phyloP scores from a whole-genome alignment of 2,888 invertebrate genomes.

The Synergus laeviventris region DNA sequence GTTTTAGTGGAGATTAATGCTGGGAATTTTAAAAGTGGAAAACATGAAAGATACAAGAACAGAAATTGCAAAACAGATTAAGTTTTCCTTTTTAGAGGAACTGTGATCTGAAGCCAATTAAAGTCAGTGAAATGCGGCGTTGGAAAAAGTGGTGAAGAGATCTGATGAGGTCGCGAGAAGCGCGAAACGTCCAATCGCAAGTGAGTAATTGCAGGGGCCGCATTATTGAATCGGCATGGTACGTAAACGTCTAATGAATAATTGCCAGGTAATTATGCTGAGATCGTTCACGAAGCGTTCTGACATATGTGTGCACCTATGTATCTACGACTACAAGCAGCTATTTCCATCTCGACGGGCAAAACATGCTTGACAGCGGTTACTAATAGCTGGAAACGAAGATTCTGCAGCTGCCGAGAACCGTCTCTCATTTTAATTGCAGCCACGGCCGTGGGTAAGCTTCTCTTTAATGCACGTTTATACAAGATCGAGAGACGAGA shows the following conservation, averaged over 20 bases:
- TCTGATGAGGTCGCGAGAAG: slow-evolving; percentile 16
- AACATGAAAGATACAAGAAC: neutral
- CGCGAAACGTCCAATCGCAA: slow-evolving; percentile 30
- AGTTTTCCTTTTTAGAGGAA: slow-evolving; percentile 16
- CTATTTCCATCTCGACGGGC: slow-evolving; percentile 51
- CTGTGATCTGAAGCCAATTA: neutral
- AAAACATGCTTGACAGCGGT: slow-evolving; percentile 47
- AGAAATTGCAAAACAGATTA: slow-evolving; percentile 4
- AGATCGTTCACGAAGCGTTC: slow-evolving; percentile 43
- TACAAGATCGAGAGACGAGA: slow-evolving; percentile 49
- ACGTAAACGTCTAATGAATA: slow-evolving; percentile 38
- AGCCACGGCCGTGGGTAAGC: slow-evolving; percentile 49
- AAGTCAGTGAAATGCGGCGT: neutral
- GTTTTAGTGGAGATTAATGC: too few relatives aligned
- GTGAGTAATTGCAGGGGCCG: slow-evolving; percentile 30
- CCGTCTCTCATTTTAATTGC: slow-evolving; percentile 56
- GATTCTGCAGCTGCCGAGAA: slow-evolving; percentile 56
- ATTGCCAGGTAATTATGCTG: slow-evolving; percentile 49
- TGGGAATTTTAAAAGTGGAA: neutral
- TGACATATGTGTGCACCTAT: slow-evolving; percentile 42
- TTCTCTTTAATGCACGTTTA: slow-evolving; percentile 54
- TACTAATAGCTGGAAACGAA: slow-evolving; percentile 50
- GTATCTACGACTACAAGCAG: slow-evolving; percentile 43
- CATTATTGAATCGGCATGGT: slow-evolving; percentile 31
- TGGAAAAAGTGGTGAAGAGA: slow-evolving; percentile 16